Evolutionary conservation across 2,113 vertebrate genomes (phyloP).

Genomic region (Rattus norvegicus): GRCr8 NC_086019.1:106738501-106739000

Average conservation of each 20-base stretch:
- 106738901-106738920: background rate
- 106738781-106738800: background rate
- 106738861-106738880: background rate
- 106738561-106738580: slow-evolving; percentile 81
- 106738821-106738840: background rate
- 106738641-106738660: background rate
- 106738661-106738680: background rate
- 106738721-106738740: slow-evolving; percentile 22
- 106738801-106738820: background rate
- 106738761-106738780: slow-evolving; percentile 28
- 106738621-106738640: background rate
- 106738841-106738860: slow-evolving; percentile 8
- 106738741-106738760: slow-evolving; percentile 29
- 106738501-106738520: slow-evolving; percentile 85
- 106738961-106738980: background rate
- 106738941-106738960: background rate
- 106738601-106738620: too few relatives aligned
- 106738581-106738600: background rate
- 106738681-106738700: background rate
- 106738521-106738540: slow-evolving; percentile 83
- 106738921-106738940: background rate
- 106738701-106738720: background rate
- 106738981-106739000: background rate
- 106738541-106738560: slow-evolving; percentile 83
- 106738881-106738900: slow-evolving; percentile 33